Percentiles rank a stretch among this genome's conserved stretches.
Conservation (phyloP, 2,888 invertebrate genomes). For the Trichopria drosophilae region DNA sequence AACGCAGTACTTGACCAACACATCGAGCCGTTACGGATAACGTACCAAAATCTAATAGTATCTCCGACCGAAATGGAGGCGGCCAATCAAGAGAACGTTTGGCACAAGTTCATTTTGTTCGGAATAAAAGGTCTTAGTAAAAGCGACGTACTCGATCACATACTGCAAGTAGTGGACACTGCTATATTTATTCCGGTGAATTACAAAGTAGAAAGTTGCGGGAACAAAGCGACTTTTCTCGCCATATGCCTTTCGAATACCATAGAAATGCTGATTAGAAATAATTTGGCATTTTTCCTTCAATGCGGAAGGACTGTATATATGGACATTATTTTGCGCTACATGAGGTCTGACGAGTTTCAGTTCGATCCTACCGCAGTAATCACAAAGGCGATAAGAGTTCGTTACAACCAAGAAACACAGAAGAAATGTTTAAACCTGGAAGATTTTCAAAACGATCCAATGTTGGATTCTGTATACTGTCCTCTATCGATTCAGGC, state of each 20-base stretch:
- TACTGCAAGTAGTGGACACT: slow-evolving; percentile 44
- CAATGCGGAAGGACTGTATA: slow-evolving; percentile 38
- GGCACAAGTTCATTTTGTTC: slow-evolving; percentile 54
- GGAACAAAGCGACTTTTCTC: slow-evolving; percentile 46
- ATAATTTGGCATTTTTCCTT: slow-evolving; percentile 40
- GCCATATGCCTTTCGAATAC: slow-evolving; percentile 42
- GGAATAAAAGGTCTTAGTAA: slow-evolving; percentile 40
- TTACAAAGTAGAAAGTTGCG: slow-evolving; percentile 44
- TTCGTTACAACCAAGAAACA: slow-evolving; percentile 42
- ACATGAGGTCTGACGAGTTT: slow-evolving; percentile 40
- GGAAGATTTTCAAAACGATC: slow-evolving; percentile 49
- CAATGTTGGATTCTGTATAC: slow-evolving; percentile 44
- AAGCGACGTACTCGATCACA: slow-evolving; percentile 39
- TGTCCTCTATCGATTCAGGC: slow-evolving; percentile 48
- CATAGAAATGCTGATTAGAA: slow-evolving; percentile 45
- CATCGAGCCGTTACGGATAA: slow-evolving; percentile 48
- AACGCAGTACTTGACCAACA: slow-evolving; percentile 45
- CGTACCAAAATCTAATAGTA: slow-evolving; percentile 45
- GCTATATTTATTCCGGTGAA: slow-evolving; percentile 47
- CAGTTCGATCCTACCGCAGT: slow-evolving; percentile 42
- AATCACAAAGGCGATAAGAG: slow-evolving; percentile 42
- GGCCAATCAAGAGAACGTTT: slow-evolving; percentile 48
- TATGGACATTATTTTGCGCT: slow-evolving; percentile 52
- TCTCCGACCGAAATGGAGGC: slow-evolving; percentile 40
- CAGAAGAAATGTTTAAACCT: slow-evolving; percentile 46